A percentile compares a stretch with the other conserved stretches of the same genome.
phyloP scores from a whole-genome alignment of 2,113 vertebrate species.

The Turnix velox region DNA sequence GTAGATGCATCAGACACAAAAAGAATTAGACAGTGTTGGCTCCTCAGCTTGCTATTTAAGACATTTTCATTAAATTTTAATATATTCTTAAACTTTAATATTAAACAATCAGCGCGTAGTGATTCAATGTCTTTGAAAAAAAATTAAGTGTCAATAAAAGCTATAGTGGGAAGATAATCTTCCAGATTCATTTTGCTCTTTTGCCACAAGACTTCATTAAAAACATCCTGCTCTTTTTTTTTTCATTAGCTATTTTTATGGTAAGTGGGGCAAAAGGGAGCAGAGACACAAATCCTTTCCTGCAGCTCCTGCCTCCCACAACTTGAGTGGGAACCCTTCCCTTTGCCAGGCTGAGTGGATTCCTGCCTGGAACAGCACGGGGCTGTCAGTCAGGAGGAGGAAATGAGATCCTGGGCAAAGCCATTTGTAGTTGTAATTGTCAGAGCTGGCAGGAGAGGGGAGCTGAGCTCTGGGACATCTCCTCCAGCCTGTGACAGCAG shows the following conservation, averaged over 20 bases:
- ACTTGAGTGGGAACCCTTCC: not conserved
- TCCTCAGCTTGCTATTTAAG: conserved; percentile 11
- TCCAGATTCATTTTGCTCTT: conserved; percentile 14
- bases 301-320: not conserved
- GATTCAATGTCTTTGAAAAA: conserved; percentile 20
- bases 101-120: not conserved
- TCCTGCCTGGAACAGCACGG: not conserved
- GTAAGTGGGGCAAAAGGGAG: not conserved
- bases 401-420: not conserved
- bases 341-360: not conserved
- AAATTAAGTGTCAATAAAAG: conserved; percentile 29
- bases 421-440: not conserved
- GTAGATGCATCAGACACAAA: not conserved
- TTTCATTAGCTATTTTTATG: not conserved
- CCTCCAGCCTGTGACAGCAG: not conserved
- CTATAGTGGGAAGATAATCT: not conserved
- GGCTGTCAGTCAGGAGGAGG: not conserved
- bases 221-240: not conserved
- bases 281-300: not conserved
- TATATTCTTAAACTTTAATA: conserved; percentile 26
- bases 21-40: not conserved
- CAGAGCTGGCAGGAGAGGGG: not conserved
- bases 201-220: conserved; percentile 5
- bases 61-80: conserved; percentile 26
- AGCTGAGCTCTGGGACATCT: not conserved